Conservation (phyloP, 2,113 vertebrate species). For the Chrysochloris asiatica region DNA sequence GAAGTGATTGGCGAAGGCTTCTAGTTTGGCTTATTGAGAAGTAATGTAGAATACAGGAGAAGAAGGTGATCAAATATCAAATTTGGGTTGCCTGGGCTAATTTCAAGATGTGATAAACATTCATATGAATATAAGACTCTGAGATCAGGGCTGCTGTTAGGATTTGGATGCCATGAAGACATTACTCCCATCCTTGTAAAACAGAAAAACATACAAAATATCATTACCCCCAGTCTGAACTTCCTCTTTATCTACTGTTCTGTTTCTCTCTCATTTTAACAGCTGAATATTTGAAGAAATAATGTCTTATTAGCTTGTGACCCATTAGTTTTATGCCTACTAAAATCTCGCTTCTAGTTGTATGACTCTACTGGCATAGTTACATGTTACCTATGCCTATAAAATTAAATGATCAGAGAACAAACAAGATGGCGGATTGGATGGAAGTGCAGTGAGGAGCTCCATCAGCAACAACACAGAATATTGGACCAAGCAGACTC, state of each 20-base stretch:
- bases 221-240: background rate
- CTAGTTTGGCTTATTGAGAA: background rate
- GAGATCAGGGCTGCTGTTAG: background rate
- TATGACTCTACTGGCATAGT: background rate
- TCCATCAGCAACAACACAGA: too few species aligned
- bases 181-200: background rate
- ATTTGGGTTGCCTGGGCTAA: background rate
- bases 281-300: background rate
- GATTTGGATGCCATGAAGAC: background rate
- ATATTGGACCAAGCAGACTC: too few species aligned
- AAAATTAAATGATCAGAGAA: background rate
- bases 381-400: background rate
- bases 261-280: background rate
- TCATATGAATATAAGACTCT: background rate
- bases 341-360: background rate
- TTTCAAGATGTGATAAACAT: background rate
- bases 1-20: background rate
- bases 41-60: background rate
- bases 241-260: slow-evolving; percentile 1
- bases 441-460: too few species aligned
- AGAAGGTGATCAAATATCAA: background rate
- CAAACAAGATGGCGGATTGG: too few species aligned
- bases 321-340: background rate
- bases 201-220: background rate
- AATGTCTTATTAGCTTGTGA: background rate